Evolutionary conservation across 2,797 vertebrate genomes (phyloP).

Genomic region (Oreochromis mossambicus): DNA sequence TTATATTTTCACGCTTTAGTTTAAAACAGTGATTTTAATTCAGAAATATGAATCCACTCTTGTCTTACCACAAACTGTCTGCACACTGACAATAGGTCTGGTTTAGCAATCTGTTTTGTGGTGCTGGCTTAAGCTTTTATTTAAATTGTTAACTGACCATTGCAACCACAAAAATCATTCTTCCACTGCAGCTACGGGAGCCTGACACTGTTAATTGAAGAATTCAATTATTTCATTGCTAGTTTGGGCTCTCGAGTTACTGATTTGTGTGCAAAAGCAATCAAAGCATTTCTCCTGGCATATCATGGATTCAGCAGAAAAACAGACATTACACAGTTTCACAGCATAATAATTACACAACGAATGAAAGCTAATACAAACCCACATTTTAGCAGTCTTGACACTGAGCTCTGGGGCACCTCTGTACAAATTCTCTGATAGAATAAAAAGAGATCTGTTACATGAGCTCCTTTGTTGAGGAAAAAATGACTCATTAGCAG

Average conservation of each 20-base stretch:
- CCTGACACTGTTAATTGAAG: neutral
- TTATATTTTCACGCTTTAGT: fast-evolving
- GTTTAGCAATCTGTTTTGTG: neutral
- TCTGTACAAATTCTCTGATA: neutral
- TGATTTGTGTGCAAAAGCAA: neutral
- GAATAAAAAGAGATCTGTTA: constrained; percentile 5
- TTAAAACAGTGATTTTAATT: neutral
- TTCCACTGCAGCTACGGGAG: neutral
- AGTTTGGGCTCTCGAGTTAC: neutral
- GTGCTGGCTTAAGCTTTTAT: neutral
- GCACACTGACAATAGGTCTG: neutral
- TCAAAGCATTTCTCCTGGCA: neutral
- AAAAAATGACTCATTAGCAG: constrained; percentile 61
- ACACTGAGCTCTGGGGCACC: neutral
- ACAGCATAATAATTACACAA: neutral
- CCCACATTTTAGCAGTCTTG: neutral
- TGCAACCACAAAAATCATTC: neutral
- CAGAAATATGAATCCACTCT: neutral
- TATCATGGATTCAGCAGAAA: neutral
- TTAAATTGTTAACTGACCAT: neutral
- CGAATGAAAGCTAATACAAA: neutral
- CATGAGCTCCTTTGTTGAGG: neutral
- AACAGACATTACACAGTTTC: neutral
- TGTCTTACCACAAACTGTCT: neutral
- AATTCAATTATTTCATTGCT: neutral